Evolutionary conservation across 2,113 vertebrate species (phyloP).

Genomic region (Echinops telfairi): DNA sequence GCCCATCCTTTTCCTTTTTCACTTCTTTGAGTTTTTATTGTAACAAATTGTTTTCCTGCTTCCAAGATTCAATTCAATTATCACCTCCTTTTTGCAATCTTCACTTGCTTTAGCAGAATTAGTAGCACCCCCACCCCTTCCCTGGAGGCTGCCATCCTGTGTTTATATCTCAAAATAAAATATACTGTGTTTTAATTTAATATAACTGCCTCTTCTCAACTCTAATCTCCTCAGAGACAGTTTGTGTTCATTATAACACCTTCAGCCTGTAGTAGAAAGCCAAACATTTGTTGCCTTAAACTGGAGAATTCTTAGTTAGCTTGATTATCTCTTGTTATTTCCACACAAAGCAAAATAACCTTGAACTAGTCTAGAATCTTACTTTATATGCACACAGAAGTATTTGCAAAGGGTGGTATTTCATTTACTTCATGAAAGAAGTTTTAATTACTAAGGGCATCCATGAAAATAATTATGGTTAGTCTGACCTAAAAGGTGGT

Average conservation of each 20-base stretch:
- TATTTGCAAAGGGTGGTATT: constrained; percentile 52
- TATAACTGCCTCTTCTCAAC: neutral
- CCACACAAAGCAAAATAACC: constrained; percentile 8
- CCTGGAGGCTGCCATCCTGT: neutral
- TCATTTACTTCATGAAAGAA: constrained; percentile 62
- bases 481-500: constrained; percentile 57
- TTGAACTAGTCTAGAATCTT: constrained; percentile 51
- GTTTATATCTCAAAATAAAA: neutral
- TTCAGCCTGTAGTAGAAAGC: neutral
- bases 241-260: neutral
- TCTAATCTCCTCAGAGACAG: neutral
- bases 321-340: constrained; percentile 26
- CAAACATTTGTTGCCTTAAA: neutral
- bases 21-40: constrained; percentile 7
- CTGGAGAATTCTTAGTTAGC: neutral
- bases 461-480: constrained; percentile 58
- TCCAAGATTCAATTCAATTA: constrained; percentile 31
- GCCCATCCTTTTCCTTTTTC: neutral
- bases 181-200: neutral
- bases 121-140: neutral
- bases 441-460: constrained; percentile 68
- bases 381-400: constrained; percentile 8
- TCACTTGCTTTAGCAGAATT: constrained; percentile 11
- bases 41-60: neutral
- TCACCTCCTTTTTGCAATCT: constrained; percentile 8